Percentiles rank a stretch among this genome's conserved stretches.
Evolutionary conservation across 2,888 invertebrate genomes (phyloP).

Genomic region (Eupithecia inturbata): DNA sequence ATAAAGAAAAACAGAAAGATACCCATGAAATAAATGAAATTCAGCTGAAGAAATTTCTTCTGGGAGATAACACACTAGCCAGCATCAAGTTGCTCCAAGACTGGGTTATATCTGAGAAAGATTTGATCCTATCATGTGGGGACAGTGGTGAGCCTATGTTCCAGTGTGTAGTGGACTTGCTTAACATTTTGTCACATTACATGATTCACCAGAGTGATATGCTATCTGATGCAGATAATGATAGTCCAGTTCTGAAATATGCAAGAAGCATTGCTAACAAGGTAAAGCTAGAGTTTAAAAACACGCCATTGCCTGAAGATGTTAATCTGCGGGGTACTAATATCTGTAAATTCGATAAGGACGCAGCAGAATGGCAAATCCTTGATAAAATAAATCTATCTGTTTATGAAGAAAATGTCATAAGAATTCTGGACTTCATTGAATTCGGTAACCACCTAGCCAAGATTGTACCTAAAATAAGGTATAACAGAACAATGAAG

Average conservation of each 20-base stretch:
- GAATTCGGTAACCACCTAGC: conserved; percentile 90
- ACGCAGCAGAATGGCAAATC: conserved; percentile 88
- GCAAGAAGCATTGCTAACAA: conserved; percentile 72
- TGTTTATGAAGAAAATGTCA: conserved; percentile 87
- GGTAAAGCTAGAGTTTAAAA: conserved; percentile 84
- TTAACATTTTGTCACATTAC: conserved; percentile 92
- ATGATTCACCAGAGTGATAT: conserved; percentile 67
- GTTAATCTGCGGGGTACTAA: conserved; percentile 88
- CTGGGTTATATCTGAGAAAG: conserved; percentile 92
- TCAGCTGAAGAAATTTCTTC: conserved; percentile 84
- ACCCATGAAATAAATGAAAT: conserved; percentile 71
- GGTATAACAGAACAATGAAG: conserved; percentile 83
- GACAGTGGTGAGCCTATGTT: conserved; percentile 91
- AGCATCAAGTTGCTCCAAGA: conserved; percentile 91
- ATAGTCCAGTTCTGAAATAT: conserved; percentile 65
- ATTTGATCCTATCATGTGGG: conserved; percentile 90
- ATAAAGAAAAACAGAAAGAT: conserved; percentile 34
- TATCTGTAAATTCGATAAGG: conserved; percentile 87
- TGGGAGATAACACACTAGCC: conserved; percentile 85
- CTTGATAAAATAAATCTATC: conserved; percentile 81
- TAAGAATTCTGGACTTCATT: conserved; percentile 90
- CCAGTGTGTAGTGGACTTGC: conserved; percentile 90
- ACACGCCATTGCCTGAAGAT: conserved; percentile 90
- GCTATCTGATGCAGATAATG: conserved; percentile 47
- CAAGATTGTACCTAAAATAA: conserved; percentile 87